Conservation (phyloP, 2,888 invertebrate species). For the Agrilus mali region DNA sequence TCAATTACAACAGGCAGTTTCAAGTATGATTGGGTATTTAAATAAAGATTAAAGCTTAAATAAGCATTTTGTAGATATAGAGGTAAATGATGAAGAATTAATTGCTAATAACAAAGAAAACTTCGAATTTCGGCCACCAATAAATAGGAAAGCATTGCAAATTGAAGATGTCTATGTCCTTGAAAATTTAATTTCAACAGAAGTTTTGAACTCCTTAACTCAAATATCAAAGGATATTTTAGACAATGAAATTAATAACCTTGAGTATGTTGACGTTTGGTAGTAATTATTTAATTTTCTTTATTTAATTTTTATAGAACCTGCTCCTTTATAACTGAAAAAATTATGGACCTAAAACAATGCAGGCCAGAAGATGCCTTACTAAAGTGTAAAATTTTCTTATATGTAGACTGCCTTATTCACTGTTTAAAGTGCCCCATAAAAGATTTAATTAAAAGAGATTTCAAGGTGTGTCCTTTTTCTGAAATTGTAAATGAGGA, state of each 20-base stretch:
- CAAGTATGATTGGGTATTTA: constrained; percentile 24
- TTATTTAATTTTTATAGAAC: constrained; percentile 10
- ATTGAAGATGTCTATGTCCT: constrained; percentile 38
- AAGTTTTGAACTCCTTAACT: constrained; percentile 13
- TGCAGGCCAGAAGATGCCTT: constrained; percentile 3
- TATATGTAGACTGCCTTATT: constrained; percentile 27
- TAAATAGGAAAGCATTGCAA: constrained; percentile 36
- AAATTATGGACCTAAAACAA: constrained; percentile 15
- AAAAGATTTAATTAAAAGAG: constrained; percentile 19
- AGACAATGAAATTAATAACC: constrained; percentile 2
- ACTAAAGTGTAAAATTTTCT: constrained; percentile 20
- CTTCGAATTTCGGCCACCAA: constrained; percentile 30
- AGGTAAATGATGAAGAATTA: constrained; percentile 3
- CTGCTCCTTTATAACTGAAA: constrained; percentile 14
- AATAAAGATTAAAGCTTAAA: neutral
- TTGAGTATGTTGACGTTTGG: constrained; percentile 4
- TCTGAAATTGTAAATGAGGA: constrained; percentile 22
- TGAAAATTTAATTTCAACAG: constrained; percentile 32
- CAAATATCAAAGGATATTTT: constrained; percentile 6
- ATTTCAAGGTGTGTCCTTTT: constrained; percentile 21
- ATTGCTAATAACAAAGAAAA: neutral
- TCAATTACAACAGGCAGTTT: constrained; percentile 43
- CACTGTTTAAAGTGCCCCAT: constrained; percentile 20
- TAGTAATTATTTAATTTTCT: neutral
- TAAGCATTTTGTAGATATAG: neutral